These are phyloP conservation scores for Panthera leo DNA, from an alignment of 2,113 vertebrate genomes.

Conservation along the genomic window DNA sequence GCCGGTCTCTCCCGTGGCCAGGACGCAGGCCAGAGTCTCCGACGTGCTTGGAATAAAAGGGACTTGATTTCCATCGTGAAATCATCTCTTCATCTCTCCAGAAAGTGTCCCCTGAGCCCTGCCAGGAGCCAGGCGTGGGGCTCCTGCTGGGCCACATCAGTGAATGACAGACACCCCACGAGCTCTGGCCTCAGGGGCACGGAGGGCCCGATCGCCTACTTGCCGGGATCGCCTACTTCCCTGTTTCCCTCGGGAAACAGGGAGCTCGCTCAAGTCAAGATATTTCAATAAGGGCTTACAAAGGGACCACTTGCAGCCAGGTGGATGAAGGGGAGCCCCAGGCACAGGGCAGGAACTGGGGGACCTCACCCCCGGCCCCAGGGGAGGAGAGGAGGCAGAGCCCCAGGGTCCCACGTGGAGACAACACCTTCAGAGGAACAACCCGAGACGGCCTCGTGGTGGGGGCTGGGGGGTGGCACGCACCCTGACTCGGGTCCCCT, in stretches of 20 bases:
- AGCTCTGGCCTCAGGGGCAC: too few species aligned
- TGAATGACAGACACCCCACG: fast-evolving
- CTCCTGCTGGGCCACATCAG: background rate
- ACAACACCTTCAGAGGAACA: background rate
- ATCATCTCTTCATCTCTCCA: background rate
- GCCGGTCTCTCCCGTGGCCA: background rate
- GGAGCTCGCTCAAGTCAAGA: background rate
- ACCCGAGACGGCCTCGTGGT: fast-evolving
- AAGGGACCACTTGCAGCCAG: fast-evolving
- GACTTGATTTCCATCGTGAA: background rate
- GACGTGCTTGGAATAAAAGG: background rate
- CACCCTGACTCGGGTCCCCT: too few species aligned
- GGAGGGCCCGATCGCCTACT: background rate
- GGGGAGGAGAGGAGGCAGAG: fast-evolving
- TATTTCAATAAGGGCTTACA: background rate
- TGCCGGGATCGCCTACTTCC: background rate
- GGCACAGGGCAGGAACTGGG: fast-evolving
- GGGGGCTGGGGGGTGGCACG: fast-evolving
- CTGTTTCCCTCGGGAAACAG: background rate
- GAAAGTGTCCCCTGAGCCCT: background rate
- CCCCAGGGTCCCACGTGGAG: background rate
- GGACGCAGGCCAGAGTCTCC: background rate
- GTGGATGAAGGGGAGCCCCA: background rate
- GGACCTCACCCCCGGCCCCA: fast-evolving
- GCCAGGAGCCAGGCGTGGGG: too few species aligned